These are phyloP conservation scores for Plebejus anna DNA, from an alignment of 2,888 invertebrate species.

Conservation along the genomic window DNA sequence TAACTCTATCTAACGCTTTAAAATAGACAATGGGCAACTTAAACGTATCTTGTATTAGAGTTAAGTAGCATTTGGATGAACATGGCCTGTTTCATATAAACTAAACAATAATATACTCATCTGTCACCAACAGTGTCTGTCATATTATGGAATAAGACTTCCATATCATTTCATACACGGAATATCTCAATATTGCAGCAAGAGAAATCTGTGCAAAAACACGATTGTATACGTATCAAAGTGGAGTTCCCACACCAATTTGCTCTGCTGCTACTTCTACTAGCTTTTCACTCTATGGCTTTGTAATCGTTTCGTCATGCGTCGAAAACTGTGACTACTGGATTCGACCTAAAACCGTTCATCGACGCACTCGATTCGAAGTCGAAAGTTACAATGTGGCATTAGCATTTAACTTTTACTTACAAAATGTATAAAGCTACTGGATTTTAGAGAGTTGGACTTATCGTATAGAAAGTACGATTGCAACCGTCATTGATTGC, in stretches of 20 bases:
- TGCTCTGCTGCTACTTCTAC: background rate
- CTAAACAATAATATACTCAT: too few species aligned
- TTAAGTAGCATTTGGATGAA: background rate
- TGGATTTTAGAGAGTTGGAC: slow-evolving; percentile 49
- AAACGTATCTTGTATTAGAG: background rate
- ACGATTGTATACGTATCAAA: background rate
- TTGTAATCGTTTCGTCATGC: slow-evolving; percentile 31
- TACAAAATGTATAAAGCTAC: slow-evolving; percentile 52
- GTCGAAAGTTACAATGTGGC: slow-evolving; percentile 55
- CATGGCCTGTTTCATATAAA: background rate
- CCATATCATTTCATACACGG: background rate
- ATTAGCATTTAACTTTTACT: slow-evolving; percentile 68
- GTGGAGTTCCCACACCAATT: slow-evolving; percentile 3
- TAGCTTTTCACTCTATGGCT: background rate
- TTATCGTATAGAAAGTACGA: slow-evolving; percentile 56
- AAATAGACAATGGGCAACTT: background rate
- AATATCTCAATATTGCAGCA: background rate
- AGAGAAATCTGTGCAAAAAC: background rate
- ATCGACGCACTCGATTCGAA: slow-evolving; percentile 30
- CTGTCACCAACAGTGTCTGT: too few species aligned
- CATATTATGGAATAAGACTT: too few species aligned
- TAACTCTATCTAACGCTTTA: background rate
- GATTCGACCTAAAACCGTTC: slow-evolving; percentile 32
- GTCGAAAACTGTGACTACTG: slow-evolving; percentile 26
- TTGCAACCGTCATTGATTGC: slow-evolving; percentile 41